A percentile compares a stretch with the other conserved stretches of the same genome.
Conservation (phyloP, 2,888 invertebrate species). For the Stenolophus ochropezus region DNA sequence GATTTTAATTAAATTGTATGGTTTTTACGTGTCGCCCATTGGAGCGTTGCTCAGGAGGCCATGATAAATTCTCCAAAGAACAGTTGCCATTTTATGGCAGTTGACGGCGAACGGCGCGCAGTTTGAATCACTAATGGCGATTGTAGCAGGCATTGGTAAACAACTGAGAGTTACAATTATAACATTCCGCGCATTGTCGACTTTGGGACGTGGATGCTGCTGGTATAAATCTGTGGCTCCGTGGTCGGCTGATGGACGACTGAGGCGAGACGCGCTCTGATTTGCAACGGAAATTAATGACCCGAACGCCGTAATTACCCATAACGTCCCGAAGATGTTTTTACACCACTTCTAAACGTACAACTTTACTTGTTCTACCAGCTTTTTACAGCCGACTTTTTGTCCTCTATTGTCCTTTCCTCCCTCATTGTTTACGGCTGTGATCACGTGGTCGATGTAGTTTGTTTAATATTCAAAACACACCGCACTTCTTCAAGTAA, state of each 20-base stretch:
- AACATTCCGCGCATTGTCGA: slow-evolving; percentile 54
- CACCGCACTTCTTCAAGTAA: not conserved
- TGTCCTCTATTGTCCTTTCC: not conserved
- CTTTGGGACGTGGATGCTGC: slow-evolving; percentile 38
- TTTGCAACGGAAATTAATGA: slow-evolving; percentile 43
- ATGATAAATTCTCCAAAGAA: slow-evolving; percentile 59
- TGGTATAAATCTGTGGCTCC: slow-evolving; percentile 30
- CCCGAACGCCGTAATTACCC: slow-evolving; percentile 27
- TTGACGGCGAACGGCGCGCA: slow-evolving; percentile 45
- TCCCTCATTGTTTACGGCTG: not conserved
- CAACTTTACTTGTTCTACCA: slow-evolving; percentile 20
- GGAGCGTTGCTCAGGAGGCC: slow-evolving; percentile 52
- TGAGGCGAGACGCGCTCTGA: slow-evolving; percentile 26
- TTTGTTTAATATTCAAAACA: not conserved
- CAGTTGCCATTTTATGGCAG: slow-evolving; percentile 60
- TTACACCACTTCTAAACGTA: slow-evolving; percentile 2
- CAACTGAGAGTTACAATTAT: slow-evolving; percentile 59
- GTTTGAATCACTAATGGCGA: slow-evolving; percentile 58
- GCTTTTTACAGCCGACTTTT: not conserved
- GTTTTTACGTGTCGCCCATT: slow-evolving; percentile 38
- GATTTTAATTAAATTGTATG: slow-evolving; percentile 48
- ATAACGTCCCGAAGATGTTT: slow-evolving; percentile 37
- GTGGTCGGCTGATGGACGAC: slow-evolving; percentile 19
- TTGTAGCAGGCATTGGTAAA: slow-evolving; percentile 53
- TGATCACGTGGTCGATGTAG: not conserved